These are phyloP conservation scores for Sceloporus tristichus DNA, from an alignment of 2,113 vertebrate genomes.

Conservation along the genomic window DNA sequence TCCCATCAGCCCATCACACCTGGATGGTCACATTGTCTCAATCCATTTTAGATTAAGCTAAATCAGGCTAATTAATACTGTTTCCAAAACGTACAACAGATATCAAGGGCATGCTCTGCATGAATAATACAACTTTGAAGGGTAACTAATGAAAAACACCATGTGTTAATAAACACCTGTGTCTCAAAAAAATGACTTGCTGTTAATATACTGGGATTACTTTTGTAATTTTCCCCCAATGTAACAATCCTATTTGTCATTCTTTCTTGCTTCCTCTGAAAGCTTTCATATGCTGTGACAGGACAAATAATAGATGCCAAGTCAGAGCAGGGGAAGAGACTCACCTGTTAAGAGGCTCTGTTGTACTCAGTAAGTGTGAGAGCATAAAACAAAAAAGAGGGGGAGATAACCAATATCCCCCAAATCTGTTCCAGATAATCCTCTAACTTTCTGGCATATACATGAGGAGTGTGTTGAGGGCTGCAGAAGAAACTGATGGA, in stretches of 20 bases:
- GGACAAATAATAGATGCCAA: background rate
- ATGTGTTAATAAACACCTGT: background rate
- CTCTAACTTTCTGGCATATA: background rate
- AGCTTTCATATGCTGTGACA: no score
- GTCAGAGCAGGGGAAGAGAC: background rate
- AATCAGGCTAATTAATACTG: background rate
- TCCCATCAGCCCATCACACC: background rate
- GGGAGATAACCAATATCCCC: background rate
- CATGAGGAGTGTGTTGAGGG: background rate
- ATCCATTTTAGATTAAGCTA: background rate
- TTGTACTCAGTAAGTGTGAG: background rate
- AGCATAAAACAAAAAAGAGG: background rate
- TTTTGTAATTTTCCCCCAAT: no score
- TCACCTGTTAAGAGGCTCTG: background rate
- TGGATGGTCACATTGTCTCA: background rate
- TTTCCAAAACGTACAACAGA: background rate
- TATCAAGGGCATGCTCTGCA: no score
- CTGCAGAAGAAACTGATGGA: background rate
- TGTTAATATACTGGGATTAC: background rate
- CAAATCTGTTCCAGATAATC: background rate
- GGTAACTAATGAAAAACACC: background rate
- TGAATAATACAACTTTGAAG: background rate
- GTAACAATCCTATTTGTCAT: background rate
- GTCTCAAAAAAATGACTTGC: background rate
- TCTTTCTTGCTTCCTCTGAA: no score